These are phyloP conservation scores for Zoanthus gigantus DNA, from an alignment of 92 coral and sea anemone genomes.

Conservation along the genomic window DNA sequence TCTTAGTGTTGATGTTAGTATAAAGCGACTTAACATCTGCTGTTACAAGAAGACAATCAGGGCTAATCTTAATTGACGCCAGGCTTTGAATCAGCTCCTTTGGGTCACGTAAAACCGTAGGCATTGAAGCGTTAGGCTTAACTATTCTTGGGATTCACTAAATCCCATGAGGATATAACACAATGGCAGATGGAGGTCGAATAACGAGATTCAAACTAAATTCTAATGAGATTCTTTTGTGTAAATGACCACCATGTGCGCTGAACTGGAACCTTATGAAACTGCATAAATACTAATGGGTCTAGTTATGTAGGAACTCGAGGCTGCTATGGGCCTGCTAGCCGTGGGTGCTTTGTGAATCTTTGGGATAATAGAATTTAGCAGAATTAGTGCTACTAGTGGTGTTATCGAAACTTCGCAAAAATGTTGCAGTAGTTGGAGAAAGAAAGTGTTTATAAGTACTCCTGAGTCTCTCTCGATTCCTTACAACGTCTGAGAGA, in stretches of 20 bases:
- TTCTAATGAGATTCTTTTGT: too few relatives aligned
- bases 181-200: too few relatives aligned
- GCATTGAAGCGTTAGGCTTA: slow-evolving; percentile 43
- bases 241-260: too few relatives aligned
- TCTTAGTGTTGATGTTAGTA: slow-evolving; percentile 51
- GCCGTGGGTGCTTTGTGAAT: slow-evolving; percentile 34
- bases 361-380: slow-evolving; percentile 35
- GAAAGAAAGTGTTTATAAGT: slow-evolving; percentile 36
- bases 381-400: slow-evolving; percentile 32
- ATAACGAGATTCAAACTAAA: too few relatives aligned
- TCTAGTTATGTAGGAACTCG: slow-evolving; percentile 50
- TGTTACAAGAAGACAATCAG: slow-evolving; percentile 55
- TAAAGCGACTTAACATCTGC: slow-evolving; percentile 60
- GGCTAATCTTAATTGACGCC: slow-evolving; percentile 33
- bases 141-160: background rate
- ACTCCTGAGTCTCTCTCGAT: slow-evolving; percentile 43
- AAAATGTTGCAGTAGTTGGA: slow-evolving; percentile 49
- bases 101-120: slow-evolving; percentile 51
- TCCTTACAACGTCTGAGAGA: slow-evolving; percentile 35
- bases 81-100: slow-evolving; percentile 48
- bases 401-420: slow-evolving; percentile 41
- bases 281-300: slow-evolving; percentile 53
- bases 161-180: too few relatives aligned
- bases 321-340: slow-evolving; percentile 55
- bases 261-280: background rate